Conservation (phyloP, 1,140 invertebrate species). For the Scaptodrosophila lebanonensis region DNA sequence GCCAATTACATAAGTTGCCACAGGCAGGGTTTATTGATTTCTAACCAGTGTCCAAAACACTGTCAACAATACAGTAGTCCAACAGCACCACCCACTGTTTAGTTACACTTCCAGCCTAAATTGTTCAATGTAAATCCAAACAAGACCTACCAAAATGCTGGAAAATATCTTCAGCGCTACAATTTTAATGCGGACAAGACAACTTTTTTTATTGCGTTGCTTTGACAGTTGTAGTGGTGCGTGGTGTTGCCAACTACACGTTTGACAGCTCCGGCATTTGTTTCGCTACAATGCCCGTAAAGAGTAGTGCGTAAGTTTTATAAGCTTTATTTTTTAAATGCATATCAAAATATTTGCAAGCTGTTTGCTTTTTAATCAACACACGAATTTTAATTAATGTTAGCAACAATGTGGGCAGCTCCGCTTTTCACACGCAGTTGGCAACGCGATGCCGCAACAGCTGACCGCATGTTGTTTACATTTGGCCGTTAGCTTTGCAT, state of each 20-base stretch:
- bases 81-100: too few species aligned
- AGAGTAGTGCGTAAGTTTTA: too few species aligned
- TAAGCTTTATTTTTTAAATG: too few species aligned
- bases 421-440: constrained; percentile 1
- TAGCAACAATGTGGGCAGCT: too few species aligned
- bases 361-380: too few species aligned
- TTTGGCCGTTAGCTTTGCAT: constrained; percentile 1
- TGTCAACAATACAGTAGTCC: too few species aligned
- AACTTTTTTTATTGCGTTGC: constrained; percentile 58
- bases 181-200: constrained; percentile 61
- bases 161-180: constrained; percentile 64
- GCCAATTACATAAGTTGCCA: constrained; percentile 68
- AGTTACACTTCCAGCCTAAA: too few species aligned
- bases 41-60: too few species aligned
- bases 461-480: constrained; percentile 24
- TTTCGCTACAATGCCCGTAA: not conserved
- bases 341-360: too few species aligned
- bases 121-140: not conserved
- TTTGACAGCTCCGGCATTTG: constrained; percentile 35
- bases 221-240: constrained; percentile 58
- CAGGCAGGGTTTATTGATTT: constrained; percentile 32
- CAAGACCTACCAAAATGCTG: constrained; percentile 59
- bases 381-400: too few species aligned
- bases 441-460: constrained; percentile 8
- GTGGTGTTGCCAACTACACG: constrained; percentile 46